phyloP scores from a whole-genome alignment of 2,888 invertebrate genomes.

The Chironomus tentans region DNA sequence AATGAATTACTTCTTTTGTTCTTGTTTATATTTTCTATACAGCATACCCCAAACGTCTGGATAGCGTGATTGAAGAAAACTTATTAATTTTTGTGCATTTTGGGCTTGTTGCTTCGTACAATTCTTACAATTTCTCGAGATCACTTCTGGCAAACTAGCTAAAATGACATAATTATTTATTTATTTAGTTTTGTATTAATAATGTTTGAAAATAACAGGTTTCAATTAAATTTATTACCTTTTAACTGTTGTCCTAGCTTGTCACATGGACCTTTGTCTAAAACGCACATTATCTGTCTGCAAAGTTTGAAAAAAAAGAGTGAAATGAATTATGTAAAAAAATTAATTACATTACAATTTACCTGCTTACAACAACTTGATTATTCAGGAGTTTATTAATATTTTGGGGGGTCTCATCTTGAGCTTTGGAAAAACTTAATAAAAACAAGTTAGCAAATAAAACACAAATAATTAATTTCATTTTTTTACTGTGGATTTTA shows the following conservation, averaged over 20 bases:
- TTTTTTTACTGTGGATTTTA: too few species aligned
- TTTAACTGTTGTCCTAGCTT: slow-evolving; percentile 51
- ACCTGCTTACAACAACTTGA: slow-evolving; percentile 42
- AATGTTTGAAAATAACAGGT: background rate
- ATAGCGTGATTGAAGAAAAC: slow-evolving; percentile 46
- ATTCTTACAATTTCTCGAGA: slow-evolving; percentile 45
- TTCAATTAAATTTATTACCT: slow-evolving; percentile 39
- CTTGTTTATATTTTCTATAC: slow-evolving; percentile 40
- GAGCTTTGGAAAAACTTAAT: background rate
- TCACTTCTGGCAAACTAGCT: slow-evolving; percentile 48
- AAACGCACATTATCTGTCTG: slow-evolving; percentile 49
- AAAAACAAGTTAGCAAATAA: background rate
- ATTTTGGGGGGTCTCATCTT: slow-evolving; percentile 31
- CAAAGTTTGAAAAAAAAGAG: slow-evolving; percentile 29
- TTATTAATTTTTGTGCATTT: slow-evolving; percentile 45
- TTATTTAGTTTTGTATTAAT: background rate
- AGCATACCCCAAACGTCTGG: slow-evolving; percentile 47
- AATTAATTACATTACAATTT: slow-evolving; percentile 36
- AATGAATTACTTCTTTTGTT: background rate
- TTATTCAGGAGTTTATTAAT: slow-evolving; percentile 38
- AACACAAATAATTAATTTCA: background rate
- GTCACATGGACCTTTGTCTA: slow-evolving; percentile 51
- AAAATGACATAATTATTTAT: background rate
- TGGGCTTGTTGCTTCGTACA: slow-evolving; percentile 45
- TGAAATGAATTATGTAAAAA: background rate